Conservation (phyloP, 2,888 invertebrate species). For the Bimastos eiseni region DNA sequence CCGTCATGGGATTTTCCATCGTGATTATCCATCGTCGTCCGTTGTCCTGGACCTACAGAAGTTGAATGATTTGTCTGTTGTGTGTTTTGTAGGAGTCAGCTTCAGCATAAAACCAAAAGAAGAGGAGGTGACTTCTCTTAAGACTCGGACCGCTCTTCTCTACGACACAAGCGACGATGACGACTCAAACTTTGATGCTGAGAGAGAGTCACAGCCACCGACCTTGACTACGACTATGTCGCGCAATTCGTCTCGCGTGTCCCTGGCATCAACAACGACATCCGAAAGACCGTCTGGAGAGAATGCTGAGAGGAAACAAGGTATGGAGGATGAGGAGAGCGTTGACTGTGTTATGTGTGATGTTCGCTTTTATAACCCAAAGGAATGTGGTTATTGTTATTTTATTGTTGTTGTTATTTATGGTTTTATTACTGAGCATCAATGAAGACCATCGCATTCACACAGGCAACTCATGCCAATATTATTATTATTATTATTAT, state of each 20-base stretch:
- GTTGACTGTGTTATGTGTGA: not conserved
- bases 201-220: not conserved
- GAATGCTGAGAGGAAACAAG: slow-evolving; percentile 31
- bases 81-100: slow-evolving; percentile 51
- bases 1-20: no score
- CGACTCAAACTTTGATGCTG: not conserved
- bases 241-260: not conserved
- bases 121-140: slow-evolving; percentile 46
- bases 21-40: no score
- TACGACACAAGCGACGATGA: slow-evolving; percentile 55
- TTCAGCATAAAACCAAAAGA: slow-evolving; percentile 56
- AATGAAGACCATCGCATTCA: no score
- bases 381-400: no score
- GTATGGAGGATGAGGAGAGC: not conserved
- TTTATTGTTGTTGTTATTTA: no score
- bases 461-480: no score
- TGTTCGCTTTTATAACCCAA: no score
- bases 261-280: not conserved
- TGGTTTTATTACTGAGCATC: no score
- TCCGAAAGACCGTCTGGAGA: slow-evolving; percentile 1
- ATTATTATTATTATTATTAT: no score
- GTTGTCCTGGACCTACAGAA: no score
- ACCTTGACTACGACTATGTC: not conserved
- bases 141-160: slow-evolving; percentile 51
- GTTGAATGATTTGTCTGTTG: no score